Conservation (phyloP, 1,140 invertebrate genomes). For the Penaeus indicus region DNA sequence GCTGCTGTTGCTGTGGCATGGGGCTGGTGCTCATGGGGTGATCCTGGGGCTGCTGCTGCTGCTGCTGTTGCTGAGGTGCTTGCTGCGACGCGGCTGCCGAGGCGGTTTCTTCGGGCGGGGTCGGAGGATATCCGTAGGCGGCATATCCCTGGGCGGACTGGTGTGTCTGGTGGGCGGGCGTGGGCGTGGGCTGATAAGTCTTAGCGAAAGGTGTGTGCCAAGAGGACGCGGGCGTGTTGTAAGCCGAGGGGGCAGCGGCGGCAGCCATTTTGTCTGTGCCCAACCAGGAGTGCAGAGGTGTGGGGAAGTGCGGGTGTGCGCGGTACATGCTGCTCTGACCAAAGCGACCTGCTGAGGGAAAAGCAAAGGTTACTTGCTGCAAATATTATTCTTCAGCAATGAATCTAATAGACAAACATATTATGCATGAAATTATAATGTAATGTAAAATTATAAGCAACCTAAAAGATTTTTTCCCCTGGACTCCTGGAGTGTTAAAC, state of each 20-base stretch:
- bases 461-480: background rate
- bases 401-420: background rate
- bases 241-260: conserved; percentile 35
- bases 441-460: background rate
- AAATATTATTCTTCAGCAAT: background rate
- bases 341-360: conserved; percentile 53
- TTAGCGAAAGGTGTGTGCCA: conserved; percentile 63
- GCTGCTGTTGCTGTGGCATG: conserved; percentile 59
- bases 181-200: conserved; percentile 59
- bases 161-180: conserved; percentile 58
- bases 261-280: conserved; percentile 65
- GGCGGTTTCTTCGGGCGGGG: conserved; percentile 52
- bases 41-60: conserved; percentile 45
- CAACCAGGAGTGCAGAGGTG: conserved; percentile 69
- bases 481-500: background rate
- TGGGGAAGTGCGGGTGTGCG: conserved; percentile 68
- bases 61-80: conserved; percentile 19
- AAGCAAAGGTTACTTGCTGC: background rate
- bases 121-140: conserved; percentile 56
- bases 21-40: conserved; percentile 60
- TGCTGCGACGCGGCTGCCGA: conserved; percentile 37
- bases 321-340: conserved; percentile 58
- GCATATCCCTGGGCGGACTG: conserved; percentile 56
- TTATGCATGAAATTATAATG: background rate
- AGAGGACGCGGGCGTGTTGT: conserved; percentile 56